Percentiles rank a stretch among this genome's conserved stretches.
Evolutionary conservation across 2,888 invertebrate genomes (phyloP).

Genomic region (Protophormia terraenovae): DNA sequence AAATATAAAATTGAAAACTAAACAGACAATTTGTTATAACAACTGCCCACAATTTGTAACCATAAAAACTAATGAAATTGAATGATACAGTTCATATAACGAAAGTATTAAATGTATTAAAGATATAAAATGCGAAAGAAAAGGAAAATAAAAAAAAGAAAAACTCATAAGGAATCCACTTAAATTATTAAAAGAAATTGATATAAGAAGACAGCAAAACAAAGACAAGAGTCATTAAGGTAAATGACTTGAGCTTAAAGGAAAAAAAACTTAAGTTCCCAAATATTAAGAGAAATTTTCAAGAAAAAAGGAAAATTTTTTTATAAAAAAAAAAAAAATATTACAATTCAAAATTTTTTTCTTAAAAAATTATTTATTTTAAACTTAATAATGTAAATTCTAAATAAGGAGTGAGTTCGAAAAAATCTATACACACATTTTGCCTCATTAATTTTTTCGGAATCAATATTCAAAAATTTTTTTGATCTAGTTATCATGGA

Average conservation of each 20-base stretch:
- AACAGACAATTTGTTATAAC: neutral
- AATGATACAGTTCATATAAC: neutral
- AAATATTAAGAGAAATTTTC: too few relatives aligned
- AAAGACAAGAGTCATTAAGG: neutral
- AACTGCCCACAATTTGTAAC: neutral
- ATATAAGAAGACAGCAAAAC: neutral
- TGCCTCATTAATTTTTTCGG: too few relatives aligned
- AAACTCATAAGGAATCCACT: conserved; percentile 3
- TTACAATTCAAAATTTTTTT: too few relatives aligned
- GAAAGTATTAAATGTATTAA: conserved; percentile 9
- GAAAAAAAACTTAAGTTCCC: neutral
- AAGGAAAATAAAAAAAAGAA: neutral
- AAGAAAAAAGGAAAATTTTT: too few relatives aligned
- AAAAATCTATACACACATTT: too few relatives aligned
- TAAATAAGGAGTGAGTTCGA: too few relatives aligned
- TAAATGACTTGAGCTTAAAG: neutral
- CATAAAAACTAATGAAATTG: conserved; percentile 12
- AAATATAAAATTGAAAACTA: too few relatives aligned
- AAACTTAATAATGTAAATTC: too few relatives aligned
- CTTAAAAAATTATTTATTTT: too few relatives aligned
- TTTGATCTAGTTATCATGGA: too few relatives aligned
- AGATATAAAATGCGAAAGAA: neutral
- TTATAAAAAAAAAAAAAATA: too few relatives aligned
- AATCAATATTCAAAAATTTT: too few relatives aligned
- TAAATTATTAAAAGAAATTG: neutral